Conservation (phyloP, 1,140 invertebrate species). For the Oryzaephilus surinamensis region DNA sequence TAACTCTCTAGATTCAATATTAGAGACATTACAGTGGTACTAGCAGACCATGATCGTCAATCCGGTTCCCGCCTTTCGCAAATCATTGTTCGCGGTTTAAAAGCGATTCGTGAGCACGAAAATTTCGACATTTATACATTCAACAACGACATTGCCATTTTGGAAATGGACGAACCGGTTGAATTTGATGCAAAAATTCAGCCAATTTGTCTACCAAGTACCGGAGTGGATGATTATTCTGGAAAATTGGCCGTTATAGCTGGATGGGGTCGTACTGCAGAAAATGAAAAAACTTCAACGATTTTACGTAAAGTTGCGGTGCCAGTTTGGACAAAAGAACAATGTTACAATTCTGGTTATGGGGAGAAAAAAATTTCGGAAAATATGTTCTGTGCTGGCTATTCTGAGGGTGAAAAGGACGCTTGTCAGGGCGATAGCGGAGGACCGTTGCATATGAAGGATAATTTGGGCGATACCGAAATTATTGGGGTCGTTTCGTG, state of each 20-base stretch:
- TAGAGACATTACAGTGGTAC: conserved; percentile 35
- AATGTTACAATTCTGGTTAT: conserved; percentile 45
- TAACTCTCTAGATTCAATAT: conserved; percentile 36
- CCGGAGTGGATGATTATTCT: conserved; percentile 44
- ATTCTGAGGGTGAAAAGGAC: conserved; percentile 38
- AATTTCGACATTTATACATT: conserved; percentile 57
- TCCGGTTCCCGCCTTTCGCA: conserved; percentile 20
- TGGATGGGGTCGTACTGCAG: conserved; percentile 63
- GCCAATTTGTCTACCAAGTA: conserved; percentile 59
- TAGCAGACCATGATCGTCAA: conserved; percentile 38
- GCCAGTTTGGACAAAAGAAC: conserved; percentile 46
- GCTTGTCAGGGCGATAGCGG: conserved; percentile 40
- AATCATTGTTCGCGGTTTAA: conserved; percentile 32
- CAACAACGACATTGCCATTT: conserved; percentile 72
- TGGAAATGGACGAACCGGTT: conserved; percentile 56
- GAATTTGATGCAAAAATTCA: conserved; percentile 46
- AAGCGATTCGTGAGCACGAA: conserved; percentile 46
- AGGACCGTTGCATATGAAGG: conserved; percentile 41
- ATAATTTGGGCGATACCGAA: conserved; percentile 37
- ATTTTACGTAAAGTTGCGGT: conserved; percentile 47
- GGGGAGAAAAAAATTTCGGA: conserved; percentile 47
- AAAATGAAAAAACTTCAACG: conserved; percentile 49
- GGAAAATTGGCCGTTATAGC: conserved; percentile 56
- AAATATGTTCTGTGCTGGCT: conserved; percentile 65
- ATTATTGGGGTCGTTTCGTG: conserved; percentile 59